These are phyloP conservation scores for Plotosus lineatus DNA, from an alignment of 2,113 vertebrate species.

Conservation along the genomic window DNA sequence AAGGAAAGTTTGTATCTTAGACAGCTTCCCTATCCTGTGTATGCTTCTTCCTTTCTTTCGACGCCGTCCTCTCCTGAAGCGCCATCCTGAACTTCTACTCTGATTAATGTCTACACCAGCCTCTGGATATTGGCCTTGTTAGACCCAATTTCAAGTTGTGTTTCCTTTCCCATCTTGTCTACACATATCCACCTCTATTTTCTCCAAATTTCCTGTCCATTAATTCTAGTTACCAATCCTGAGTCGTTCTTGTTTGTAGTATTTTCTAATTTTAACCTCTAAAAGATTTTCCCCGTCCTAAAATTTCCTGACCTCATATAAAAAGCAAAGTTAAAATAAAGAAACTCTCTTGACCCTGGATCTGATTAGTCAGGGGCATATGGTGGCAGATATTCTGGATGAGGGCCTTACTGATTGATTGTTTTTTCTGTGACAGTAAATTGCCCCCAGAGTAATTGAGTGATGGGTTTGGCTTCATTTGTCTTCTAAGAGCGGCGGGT, in stretches of 20 bases:
- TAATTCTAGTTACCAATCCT: background rate
- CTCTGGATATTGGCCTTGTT: background rate
- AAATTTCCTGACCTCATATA: background rate
- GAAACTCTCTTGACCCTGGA: background rate
- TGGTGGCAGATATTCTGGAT: background rate
- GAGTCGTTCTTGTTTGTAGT: background rate
- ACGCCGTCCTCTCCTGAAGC: background rate
- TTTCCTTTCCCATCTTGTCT: background rate
- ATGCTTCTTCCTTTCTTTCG: background rate
- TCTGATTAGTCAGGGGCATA: background rate
- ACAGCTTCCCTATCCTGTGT: background rate
- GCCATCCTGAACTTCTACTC: conserved; percentile 8
- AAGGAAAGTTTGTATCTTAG: background rate
- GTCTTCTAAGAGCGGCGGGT: background rate
- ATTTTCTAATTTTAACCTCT: background rate
- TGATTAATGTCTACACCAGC: background rate
- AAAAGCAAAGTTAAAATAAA: background rate
- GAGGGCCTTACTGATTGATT: background rate
- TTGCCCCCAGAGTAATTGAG: background rate
- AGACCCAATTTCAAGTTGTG: conserved; percentile 19
- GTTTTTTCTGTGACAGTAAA: background rate
- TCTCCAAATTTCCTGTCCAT: background rate
- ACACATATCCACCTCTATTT: background rate
- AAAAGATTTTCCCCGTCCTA: background rate
- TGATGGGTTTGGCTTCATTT: background rate